Evolutionary conservation across 2,888 invertebrate species (phyloP), one percentile per base, ranked within the genome.

Genomic region (Fragum sueziense): DNA sequence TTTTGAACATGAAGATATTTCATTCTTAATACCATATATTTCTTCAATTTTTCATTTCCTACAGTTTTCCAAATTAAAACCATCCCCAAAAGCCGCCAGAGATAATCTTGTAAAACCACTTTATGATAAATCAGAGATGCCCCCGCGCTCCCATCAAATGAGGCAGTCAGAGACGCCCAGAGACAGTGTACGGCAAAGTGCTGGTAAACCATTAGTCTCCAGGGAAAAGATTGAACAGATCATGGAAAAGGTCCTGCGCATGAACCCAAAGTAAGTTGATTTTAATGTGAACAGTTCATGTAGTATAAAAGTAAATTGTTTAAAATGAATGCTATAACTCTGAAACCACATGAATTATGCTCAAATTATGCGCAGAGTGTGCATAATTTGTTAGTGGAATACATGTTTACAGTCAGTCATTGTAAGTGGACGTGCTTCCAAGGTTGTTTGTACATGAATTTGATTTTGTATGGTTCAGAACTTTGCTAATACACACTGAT

Each of bases 231-330:
- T 90, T 34, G 82, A 86, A 34, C 83, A 88, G 37, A 89, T 92
- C 33, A 88, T 91, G 80, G 83, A 89, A 29, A 89, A 89, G 75
- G 91, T 92, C 14, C 80, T 92, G 6, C 84, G 87, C 51, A 91
- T 92, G 87, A 88, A 89, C 61, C 87, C 90, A 14, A 91, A 88
- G 92, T 91, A 84, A 81, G 88, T 70, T 37, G 47, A 14, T 37
- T 37, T 37, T n/a, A n/a, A n/a, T n/a, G n/a, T n/a, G n/a, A n/a
- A n/a, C n/a, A n/a, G n/a, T n/a, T n/a, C n/a, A n/a, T n/a, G n/a
- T n/a, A n/a, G n/a, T n/a, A n/a, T n/a, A n/a, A n/a, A n/a, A n/a
- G n/a, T n/a, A n/a, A n/a, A n/a, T n/a, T n/a, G n/a, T n/a, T n/a
- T n/a, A n/a, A n/a, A n/a, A n/a, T n/a, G n/a, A n/a, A n/a, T n/a